phyloP scores from a whole-genome alignment of 2,888 invertebrate genomes.

The Thyatira batis region DNA sequence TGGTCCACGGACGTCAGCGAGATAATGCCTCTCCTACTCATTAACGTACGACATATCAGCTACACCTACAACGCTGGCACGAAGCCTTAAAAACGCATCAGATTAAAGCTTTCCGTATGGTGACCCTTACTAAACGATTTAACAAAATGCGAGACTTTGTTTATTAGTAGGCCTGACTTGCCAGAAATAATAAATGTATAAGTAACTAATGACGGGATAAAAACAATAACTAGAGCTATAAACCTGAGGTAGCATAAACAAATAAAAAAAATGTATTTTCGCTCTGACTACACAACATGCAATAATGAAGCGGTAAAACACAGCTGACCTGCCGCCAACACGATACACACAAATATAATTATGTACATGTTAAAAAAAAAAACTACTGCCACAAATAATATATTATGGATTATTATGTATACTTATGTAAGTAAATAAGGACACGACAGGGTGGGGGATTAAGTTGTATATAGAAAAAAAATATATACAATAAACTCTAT shows the following conservation, averaged over 20 bases:
- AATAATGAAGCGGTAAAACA: slow-evolving; percentile 69
- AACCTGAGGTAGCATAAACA: slow-evolving; percentile 73
- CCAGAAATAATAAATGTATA: slow-evolving; percentile 61
- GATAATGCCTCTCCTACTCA: slow-evolving; percentile 33
- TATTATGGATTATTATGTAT: slow-evolving; percentile 58
- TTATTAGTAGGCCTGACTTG: slow-evolving; percentile 58
- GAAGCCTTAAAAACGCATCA: slow-evolving; percentile 54
- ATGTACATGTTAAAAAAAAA: slow-evolving; percentile 55
- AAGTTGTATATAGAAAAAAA: slow-evolving; percentile 71
- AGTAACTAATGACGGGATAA: slow-evolving; percentile 53
- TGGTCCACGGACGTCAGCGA: slow-evolving; percentile 36
- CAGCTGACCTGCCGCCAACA: slow-evolving; percentile 66
- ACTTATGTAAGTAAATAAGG: slow-evolving; percentile 70
- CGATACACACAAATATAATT: slow-evolving; percentile 64
- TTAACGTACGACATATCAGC: slow-evolving; percentile 14
- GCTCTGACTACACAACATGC: slow-evolving; percentile 74
- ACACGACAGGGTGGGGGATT: slow-evolving; percentile 60
- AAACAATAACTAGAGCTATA: slow-evolving; percentile 65
- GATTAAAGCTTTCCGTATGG: slow-evolving; percentile 57
- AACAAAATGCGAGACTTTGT: slow-evolving; percentile 46
- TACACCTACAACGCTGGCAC: slow-evolving; percentile 37
- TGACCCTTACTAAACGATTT: slow-evolving; percentile 31
- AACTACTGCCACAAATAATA: slow-evolving; percentile 78
- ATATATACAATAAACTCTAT: slow-evolving; percentile 81
- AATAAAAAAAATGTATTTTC: slow-evolving; percentile 74